A percentile compares a stretch with the other conserved stretches of the same genome.
Evolutionary conservation across 2,797 vertebrate genomes (phyloP).

Genomic region (Eospalax fontanierii): DNA sequence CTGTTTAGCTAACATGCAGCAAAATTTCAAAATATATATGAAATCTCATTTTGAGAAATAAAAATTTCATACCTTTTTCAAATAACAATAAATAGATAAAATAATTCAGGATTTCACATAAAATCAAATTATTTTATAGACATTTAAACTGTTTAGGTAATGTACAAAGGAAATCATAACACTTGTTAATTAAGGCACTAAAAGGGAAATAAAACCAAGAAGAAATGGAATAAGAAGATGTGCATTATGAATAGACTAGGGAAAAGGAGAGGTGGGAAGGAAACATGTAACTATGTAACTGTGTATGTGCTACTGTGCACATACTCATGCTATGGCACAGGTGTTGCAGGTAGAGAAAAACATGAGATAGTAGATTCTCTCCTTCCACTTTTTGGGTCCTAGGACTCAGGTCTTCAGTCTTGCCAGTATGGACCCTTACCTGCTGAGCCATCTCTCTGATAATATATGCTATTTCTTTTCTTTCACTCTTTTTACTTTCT

Average conservation of each 20-base stretch:
- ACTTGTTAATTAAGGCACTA: background rate
- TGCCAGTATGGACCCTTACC: accelerated
- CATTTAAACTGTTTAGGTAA: background rate
- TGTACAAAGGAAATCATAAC: background rate
- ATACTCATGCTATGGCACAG: background rate
- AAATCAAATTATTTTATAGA: background rate
- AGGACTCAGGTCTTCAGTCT: background rate
- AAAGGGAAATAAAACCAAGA: background rate
- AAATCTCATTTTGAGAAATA: background rate
- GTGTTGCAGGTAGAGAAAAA: too few relatives aligned
- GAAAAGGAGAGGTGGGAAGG: too few relatives aligned
- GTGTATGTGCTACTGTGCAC: background rate
- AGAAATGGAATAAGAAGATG: background rate
- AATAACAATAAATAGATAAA: background rate
- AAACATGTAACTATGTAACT: background rate
- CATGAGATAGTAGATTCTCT: background rate
- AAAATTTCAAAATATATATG: background rate
- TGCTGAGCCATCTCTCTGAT: background rate
- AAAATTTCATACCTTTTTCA: background rate
- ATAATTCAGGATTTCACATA: background rate
- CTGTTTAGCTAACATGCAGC: background rate
- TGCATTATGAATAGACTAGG: background rate
- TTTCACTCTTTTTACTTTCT: background rate
- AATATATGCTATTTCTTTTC: background rate
- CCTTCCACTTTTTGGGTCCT: background rate